Base-by-base conservation (phyloP, 2,797 vertebrate species). In the Gymnothorax reevesii region DNA sequence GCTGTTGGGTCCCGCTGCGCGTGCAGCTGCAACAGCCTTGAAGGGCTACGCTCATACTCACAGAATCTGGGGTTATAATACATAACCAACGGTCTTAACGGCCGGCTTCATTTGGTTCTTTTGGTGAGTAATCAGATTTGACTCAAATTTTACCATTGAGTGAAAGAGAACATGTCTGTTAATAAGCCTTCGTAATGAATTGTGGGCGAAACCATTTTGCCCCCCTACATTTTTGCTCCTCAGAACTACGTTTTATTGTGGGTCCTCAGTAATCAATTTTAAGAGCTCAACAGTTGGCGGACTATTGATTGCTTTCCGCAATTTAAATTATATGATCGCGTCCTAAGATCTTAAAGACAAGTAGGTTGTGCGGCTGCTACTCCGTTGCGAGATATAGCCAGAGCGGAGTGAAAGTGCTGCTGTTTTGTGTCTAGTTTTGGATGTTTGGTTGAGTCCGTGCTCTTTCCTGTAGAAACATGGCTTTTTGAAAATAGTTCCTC, bases 81-180 rank as follows among this genome's bases (percentile, higher is more conserved):
- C 33, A 2, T 42, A 42, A 42, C 33, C 33, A 42, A 42, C 33
- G 33, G 93, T 94, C 93, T 90, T 89, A 86, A 92, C 13, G 8
- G 90, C 94, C 94, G 93, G 93, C 91, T 49, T 89, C 93, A 92
- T 94, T 92, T 90, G 88, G 92, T 92, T n/a, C 5, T 94, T 94
- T 94, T 22, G 49, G 49, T 54, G 7, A 17, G 5, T 25, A 12
- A 13, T 9, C 57, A 20, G 55, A 25, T 15, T 57, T 57, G 33
- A 15, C 80, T 95, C 93, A 91, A 93, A 89, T 92, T 94, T 94
- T 95, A 95, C 94, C 94, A 94, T 94, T 93, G 89, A 49, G 94
- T 92, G 54, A 64, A 49, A 59, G 64, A 59, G 64, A 12, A 86
- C 27, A 54, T 27, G 77, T 86, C 42, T 84, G 52, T 22, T 52